Evolutionary conservation across 92 coral and sea anemone species (phyloP).

Genomic region (Micromussa lordhowensis): DNA sequence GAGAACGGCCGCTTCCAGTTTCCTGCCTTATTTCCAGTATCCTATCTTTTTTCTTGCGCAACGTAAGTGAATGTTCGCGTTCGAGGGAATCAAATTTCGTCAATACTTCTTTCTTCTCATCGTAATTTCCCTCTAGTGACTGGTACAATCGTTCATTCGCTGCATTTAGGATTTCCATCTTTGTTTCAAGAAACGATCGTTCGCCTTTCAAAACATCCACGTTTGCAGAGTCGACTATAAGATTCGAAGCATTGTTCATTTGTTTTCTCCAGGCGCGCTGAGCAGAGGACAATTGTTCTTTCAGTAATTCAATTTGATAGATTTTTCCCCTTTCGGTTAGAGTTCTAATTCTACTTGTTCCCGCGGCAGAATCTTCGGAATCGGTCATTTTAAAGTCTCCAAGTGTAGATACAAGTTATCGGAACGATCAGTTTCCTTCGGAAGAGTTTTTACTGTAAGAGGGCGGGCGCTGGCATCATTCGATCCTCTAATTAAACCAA

Average conservation of each 20-base stretch:
- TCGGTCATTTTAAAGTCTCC: constrained; percentile 1
- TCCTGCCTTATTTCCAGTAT: constrained; percentile 16
- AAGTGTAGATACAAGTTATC: not conserved
- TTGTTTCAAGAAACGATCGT: constrained; percentile 34
- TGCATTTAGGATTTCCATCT: constrained; percentile 36
- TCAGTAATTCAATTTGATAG: constrained; percentile 4
- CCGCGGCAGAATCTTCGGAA: constrained; percentile 2
- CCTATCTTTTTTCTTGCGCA: constrained; percentile 23
- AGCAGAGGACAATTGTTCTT: constrained; percentile 22
- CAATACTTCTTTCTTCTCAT: constrained; percentile 10
- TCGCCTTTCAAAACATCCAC: constrained; percentile 16
- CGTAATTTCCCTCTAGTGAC: constrained; percentile 6
- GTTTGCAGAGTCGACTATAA: constrained; percentile 17
- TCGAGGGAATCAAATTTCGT: constrained; percentile 29
- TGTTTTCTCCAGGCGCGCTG: constrained; percentile 32
- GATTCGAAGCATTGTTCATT: constrained; percentile 9
- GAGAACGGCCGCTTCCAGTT: not conserved
- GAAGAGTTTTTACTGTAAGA: too few relatives aligned
- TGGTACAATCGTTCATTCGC: constrained; percentile 23
- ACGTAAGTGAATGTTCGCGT: constrained; percentile 28
- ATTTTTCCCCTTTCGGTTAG: constrained; percentile 24
- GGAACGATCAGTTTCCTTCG: not conserved
- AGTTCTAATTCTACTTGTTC: constrained; percentile 6
- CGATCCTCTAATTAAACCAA: too few relatives aligned
- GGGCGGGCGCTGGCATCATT: too few relatives aligned